Conservation (phyloP, 2,888 invertebrate species). For the Tricholauxania praeusta region DNA sequence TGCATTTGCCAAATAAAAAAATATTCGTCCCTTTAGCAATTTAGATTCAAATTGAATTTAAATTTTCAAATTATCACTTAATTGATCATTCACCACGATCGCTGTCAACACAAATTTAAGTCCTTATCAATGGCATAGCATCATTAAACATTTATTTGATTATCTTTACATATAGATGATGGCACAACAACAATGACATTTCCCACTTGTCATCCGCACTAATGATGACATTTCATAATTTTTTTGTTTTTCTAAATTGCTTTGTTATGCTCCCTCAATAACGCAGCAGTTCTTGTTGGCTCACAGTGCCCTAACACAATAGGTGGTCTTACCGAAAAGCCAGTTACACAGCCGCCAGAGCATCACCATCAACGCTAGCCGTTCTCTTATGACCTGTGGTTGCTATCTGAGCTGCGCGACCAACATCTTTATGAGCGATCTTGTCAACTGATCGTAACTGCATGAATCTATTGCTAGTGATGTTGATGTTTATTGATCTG, state of each 20-base stretch:
- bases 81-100: background rate
- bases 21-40: background rate
- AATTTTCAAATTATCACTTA: background rate
- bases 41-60: background rate
- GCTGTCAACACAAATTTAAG: constrained; percentile 2
- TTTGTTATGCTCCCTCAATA: background rate
- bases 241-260: background rate
- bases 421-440: constrained; percentile 17
- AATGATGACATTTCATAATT: constrained; percentile 30
- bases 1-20: too few species aligned
- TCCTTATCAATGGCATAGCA: background rate
- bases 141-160: background rate
- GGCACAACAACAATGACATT: constrained; percentile 1
- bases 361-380: background rate
- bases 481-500: background rate
- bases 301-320: background rate
- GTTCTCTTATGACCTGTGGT: constrained; percentile 16
- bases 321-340: constrained; percentile 6
- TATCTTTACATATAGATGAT: background rate
- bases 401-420: constrained; percentile 13
- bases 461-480: constrained; percentile 7
- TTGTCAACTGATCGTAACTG: constrained; percentile 14
- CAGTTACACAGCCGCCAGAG: background rate
- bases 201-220: constrained; percentile 24
- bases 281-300: background rate